Evolutionary conservation across 2,888 invertebrate genomes (phyloP), one percentile per base, ranked within the genome.

Genomic region (Trachelus stipa): DNA sequence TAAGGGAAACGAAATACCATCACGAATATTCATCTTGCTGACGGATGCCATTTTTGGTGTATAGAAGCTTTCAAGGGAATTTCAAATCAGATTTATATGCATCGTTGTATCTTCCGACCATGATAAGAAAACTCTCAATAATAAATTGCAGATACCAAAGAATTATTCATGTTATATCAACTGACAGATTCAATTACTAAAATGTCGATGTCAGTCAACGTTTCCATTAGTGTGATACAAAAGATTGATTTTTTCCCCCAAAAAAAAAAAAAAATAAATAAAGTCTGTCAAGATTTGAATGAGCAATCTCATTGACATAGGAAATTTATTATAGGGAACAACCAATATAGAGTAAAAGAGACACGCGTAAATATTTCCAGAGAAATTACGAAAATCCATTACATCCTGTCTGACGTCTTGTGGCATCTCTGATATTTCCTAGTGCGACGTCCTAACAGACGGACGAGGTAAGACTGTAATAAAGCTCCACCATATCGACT

Each of bases 381-480:
- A 9, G 40, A 56, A 56, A 56, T 56, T 23, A 56, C 23, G 40
- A 56, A 56, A 56, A 56, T 56, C 23, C 40, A 56, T 56, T 56
- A 23, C 40, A 56, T 15, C 40, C 23, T 1, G 40, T 23, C 40
- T 56, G 40, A 56, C 23, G 40, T 56, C 9, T 23, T 56, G 23
- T 0, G 23, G 23, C 23, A 6, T 23, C 23, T 23, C 23, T 23
- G 23, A 56, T 56, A 56, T 56, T 56, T 56, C 23, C 40, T 56
- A 56, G 23, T 56, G 40, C 40, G 23, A 82, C 80, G 83, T 84
- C 82, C 80, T 79, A 79, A 83, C 81, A 82, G 80, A 81, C 80
- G 81, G 78, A 82, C 83, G 82, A 84, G 81, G 85, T 84, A 82
- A 83, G 82, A 84, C 81, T 83, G 84, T 84, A 83, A 86, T 85